A percentile compares a stretch with the other conserved stretches of the same genome.
phyloP scores from a whole-genome alignment of 2,888 invertebrate genomes.

The Cosmorhoe ocellata region DNA sequence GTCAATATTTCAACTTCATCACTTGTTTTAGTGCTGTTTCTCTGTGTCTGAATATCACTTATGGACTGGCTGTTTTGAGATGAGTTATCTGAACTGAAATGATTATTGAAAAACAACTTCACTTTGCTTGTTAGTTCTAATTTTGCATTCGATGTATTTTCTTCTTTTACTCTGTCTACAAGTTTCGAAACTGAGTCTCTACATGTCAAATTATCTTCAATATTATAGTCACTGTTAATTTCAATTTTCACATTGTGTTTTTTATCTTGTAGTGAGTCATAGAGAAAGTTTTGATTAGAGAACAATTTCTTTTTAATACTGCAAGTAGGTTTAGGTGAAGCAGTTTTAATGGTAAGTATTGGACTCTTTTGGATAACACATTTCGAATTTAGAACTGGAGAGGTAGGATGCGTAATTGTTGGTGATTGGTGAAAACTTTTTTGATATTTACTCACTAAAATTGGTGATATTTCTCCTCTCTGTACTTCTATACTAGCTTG shows the following conservation, averaged over 20 bases:
- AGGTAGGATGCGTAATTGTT: constrained; percentile 29
- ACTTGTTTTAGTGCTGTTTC: constrained; percentile 45
- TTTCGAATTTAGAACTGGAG: constrained; percentile 46
- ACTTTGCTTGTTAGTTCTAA: constrained; percentile 50
- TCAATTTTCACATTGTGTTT: constrained; percentile 12
- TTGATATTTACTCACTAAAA: constrained; percentile 31
- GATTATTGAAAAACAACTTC: constrained; percentile 59
- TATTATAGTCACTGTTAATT: constrained; percentile 2
- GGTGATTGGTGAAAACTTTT: constrained; percentile 38
- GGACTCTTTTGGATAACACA: constrained; percentile 50
- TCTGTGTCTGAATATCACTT: constrained; percentile 56
- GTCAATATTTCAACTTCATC: constrained; percentile 60
- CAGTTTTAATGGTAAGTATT: constrained; percentile 46
- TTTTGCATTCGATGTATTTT: constrained; percentile 22
- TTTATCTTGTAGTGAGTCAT: not conserved
- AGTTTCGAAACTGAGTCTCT: not conserved
- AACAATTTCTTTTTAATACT: constrained; percentile 58
- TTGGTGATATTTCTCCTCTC: constrained; percentile 42
- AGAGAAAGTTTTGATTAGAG: constrained; percentile 4
- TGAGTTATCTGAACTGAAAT: constrained; percentile 58
- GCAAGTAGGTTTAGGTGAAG: constrained; percentile 39
- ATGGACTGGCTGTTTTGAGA: constrained; percentile 63
- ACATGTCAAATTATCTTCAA: constrained; percentile 9
- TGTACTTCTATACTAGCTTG: constrained; percentile 31
- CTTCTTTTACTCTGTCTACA: not conserved